These are phyloP conservation scores for Stomatorhinus walkeri DNA, from an alignment of 2,797 vertebrate species.

Conservation along the genomic window DNA sequence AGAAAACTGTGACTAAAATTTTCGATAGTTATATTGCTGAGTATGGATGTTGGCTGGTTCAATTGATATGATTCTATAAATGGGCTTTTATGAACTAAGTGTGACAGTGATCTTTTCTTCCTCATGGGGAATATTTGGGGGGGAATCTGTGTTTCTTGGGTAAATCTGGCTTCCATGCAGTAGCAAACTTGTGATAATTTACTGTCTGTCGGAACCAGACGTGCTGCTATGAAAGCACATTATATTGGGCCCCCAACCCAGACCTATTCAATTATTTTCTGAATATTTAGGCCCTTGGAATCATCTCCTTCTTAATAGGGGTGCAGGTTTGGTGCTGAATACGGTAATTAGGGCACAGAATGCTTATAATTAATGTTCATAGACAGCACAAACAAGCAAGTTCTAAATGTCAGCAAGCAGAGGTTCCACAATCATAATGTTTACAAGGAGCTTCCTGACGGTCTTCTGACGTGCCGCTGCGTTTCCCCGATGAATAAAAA, in stretches of 20 bases:
- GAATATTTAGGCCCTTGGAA: not conserved
- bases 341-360: constrained; percentile 1
- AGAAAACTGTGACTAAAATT: not conserved
- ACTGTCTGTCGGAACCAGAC: not conserved
- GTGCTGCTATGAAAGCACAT: not conserved
- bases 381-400: not conserved
- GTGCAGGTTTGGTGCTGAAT: not conserved
- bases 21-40: not conserved
- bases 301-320: not conserved
- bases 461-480: not conserved
- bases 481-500: constrained; percentile 28
- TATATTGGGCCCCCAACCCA: not conserved
- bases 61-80: not conserved
- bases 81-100: not conserved
- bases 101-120: not conserved
- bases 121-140: not conserved
- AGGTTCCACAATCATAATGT: not conserved
- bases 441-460: not conserved
- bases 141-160: not conserved
- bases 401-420: not conserved
- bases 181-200: not conserved
- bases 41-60: not conserved
- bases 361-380: not conserved
- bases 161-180: not conserved
- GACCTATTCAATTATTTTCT: not conserved